These are phyloP conservation scores for Lumbricus terrestris DNA, from an alignment of 2,888 invertebrate genomes.

Conservation along the genomic window DNA sequence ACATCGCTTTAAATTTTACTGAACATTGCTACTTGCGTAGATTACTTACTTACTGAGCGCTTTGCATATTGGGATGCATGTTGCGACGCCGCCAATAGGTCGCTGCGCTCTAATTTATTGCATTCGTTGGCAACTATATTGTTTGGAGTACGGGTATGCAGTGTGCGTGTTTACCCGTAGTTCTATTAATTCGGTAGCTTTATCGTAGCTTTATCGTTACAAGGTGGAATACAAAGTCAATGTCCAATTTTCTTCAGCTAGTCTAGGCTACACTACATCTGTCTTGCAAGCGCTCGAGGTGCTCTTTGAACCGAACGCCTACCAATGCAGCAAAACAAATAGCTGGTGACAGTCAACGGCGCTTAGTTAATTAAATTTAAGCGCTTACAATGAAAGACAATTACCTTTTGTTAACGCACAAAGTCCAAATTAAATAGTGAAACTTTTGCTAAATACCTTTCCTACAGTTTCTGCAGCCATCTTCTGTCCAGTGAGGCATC, in stretches of 20 bases:
- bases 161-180: too few species aligned
- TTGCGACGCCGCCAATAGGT: too few species aligned
- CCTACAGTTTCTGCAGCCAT: background rate
- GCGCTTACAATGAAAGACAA: background rate
- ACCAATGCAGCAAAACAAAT: background rate
- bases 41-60: too few species aligned
- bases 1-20: too few species aligned
- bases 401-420: background rate
- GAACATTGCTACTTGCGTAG: too few species aligned
- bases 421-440: background rate
- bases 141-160: too few species aligned
- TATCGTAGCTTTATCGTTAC: too few species aligned
- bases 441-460: background rate
- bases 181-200: too few species aligned
- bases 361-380: background rate
- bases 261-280: background rate
- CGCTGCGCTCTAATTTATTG: too few species aligned
- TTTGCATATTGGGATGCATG: too few species aligned
- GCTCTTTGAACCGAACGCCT: background rate
- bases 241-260: too few species aligned
- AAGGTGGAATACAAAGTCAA: background rate
- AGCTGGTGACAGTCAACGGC: background rate
- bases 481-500: background rate
- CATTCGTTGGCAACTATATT: too few species aligned
- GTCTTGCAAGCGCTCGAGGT: background rate